Evolutionary conservation across 2,888 invertebrate species (phyloP).

Genomic region (Acanthosoma haemorrhoidale): DNA sequence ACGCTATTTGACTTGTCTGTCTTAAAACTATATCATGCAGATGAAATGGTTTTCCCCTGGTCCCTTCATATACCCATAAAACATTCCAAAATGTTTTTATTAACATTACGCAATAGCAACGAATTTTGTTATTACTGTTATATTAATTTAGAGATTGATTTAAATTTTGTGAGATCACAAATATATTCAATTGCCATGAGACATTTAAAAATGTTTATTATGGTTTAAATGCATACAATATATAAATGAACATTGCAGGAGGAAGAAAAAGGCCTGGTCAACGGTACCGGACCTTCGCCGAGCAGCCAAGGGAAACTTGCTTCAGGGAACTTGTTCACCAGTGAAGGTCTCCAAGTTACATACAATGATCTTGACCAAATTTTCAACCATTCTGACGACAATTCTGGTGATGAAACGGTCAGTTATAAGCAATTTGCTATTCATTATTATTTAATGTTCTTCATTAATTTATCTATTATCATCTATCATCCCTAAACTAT

Average conservation of each 20-base stretch:
- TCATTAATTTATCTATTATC: no score
- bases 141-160: no score
- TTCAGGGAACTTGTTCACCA: conserved; percentile 66
- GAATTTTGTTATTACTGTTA: no score
- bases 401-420: conserved; percentile 83
- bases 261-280: conserved; percentile 35
- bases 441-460: no score
- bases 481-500: no score
- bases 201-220: background rate
- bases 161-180: background rate
- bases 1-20: no score
- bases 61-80: no score
- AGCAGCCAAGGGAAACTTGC: conserved; percentile 29
- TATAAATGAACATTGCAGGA: conserved; percentile 19
- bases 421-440: no score
- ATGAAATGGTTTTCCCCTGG: no score
- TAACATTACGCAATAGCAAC: no score
- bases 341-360: conserved; percentile 82
- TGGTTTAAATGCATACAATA: background rate
- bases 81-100: no score
- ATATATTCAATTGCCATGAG: background rate
- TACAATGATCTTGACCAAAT: conserved; percentile 89
- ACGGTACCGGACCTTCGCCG: conserved; percentile 30
- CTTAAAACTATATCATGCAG: no score
- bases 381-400: conserved; percentile 87